These are phyloP conservation scores for Ceratitis capitata DNA, from an alignment of 1,140 invertebrate species.

Conservation along the genomic window DNA sequence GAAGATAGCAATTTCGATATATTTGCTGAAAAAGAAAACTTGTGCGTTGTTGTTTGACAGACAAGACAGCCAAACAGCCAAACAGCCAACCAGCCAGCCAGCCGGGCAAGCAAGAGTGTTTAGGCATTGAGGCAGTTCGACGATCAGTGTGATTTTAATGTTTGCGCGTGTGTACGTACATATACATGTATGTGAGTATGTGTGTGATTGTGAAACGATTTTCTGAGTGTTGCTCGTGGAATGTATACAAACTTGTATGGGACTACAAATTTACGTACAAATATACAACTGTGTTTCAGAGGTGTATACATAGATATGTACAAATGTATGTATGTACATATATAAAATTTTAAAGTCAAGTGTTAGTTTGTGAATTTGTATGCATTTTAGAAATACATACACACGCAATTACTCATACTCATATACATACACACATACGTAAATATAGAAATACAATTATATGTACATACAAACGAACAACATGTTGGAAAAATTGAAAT, in stretches of 20 bases:
- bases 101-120: not conserved
- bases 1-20: not conserved
- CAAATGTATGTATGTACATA: not conserved
- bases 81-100: not conserved
- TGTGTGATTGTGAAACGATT: not conserved
- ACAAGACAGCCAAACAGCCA: not conserved
- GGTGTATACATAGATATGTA: not conserved
- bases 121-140: not conserved
- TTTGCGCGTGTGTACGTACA: not conserved
- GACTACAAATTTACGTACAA: not conserved
- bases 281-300: not conserved
- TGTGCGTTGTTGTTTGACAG: not conserved
- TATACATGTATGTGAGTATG: not conserved
- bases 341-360: not conserved
- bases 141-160: not conserved
- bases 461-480: not conserved
- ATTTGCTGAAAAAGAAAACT: not conserved
- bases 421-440: not conserved
- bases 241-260: not conserved
- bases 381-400: not conserved
- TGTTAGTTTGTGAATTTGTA: not conserved
- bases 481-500: constrained; percentile 16
- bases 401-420: not conserved
- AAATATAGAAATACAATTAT: not conserved
- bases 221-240: not conserved